Percentiles rank a stretch among this genome's conserved stretches.
Evolutionary conservation across 2,113 vertebrate species (phyloP).

Genomic region (Apaloderma vittatum): DNA sequence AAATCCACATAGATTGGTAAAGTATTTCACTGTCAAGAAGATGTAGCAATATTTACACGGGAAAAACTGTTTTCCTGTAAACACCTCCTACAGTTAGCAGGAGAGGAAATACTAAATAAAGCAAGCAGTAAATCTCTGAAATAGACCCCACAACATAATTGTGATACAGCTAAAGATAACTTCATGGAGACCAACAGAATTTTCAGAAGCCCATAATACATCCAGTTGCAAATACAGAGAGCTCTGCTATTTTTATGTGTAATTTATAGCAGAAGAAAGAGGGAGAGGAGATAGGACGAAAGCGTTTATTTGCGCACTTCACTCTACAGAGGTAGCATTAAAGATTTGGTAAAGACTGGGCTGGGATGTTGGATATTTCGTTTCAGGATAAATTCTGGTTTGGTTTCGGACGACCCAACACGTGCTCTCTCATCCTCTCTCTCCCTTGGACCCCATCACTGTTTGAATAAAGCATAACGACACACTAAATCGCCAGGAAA

Average conservation of each 20-base stretch:
- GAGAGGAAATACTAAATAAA: background rate
- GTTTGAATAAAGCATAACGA: background rate
- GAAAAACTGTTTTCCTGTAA: background rate
- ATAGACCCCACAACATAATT: background rate
- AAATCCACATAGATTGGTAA: background rate
- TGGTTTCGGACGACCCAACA: background rate
- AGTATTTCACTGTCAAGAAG: background rate
- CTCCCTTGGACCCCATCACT: background rate
- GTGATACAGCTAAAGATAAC: background rate
- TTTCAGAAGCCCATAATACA: background rate
- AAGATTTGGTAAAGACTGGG: background rate
- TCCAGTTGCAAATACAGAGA: background rate
- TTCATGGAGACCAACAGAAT: background rate
- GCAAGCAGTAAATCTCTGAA: background rate
- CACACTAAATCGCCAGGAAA: background rate
- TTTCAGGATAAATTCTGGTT: background rate
- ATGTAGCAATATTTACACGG: background rate
- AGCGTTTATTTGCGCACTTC: fast-evolving
- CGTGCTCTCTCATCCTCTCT: fast-evolving
- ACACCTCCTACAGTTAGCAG: background rate
- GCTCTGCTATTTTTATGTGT: background rate
- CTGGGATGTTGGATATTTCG: background rate
- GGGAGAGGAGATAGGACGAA: background rate
- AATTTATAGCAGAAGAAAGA: background rate
- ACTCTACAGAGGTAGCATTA: background rate